Conservation (phyloP, 2,888 invertebrate species). For the Coelopa pilipes region DNA sequence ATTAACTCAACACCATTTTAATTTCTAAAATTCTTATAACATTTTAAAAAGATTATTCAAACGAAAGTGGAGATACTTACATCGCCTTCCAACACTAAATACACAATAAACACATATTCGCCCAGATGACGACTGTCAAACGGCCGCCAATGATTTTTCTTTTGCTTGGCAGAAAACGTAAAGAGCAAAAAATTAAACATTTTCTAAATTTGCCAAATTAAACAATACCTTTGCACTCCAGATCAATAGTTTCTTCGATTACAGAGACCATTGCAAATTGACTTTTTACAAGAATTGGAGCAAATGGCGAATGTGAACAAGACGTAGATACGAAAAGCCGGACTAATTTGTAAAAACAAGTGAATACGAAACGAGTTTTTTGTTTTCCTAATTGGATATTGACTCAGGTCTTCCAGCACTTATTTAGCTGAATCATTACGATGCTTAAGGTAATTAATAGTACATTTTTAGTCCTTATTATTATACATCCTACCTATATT, state of each 20-base stretch:
- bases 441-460: constrained; percentile 49
- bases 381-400: constrained; percentile 30
- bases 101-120: constrained; percentile 2
- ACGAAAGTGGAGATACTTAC: too few species aligned
- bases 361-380: constrained; percentile 21
- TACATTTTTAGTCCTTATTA: not conserved
- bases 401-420: constrained; percentile 10
- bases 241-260: constrained; percentile 3
- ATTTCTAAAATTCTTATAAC: too few species aligned
- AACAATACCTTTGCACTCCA: constrained; percentile 12
- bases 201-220: constrained; percentile 38
- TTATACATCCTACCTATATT: constrained; percentile 22
- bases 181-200: constrained; percentile 37
- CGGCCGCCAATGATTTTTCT: constrained; percentile 17
- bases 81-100: not conserved
- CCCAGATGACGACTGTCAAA: constrained; percentile 18
- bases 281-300: not conserved
- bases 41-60: too few species aligned
- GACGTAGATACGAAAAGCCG: constrained; percentile 14
- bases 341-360: constrained; percentile 3
- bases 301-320: constrained; percentile 1
- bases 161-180: constrained; percentile 20
- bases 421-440: constrained; percentile 32
- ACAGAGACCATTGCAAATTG: not conserved
- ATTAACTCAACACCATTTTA: too few species aligned